Evolutionary conservation across 2,888 invertebrate species (phyloP), one percentile per base, ranked within the genome.

Genomic region (Nomada ferruginata): DNA sequence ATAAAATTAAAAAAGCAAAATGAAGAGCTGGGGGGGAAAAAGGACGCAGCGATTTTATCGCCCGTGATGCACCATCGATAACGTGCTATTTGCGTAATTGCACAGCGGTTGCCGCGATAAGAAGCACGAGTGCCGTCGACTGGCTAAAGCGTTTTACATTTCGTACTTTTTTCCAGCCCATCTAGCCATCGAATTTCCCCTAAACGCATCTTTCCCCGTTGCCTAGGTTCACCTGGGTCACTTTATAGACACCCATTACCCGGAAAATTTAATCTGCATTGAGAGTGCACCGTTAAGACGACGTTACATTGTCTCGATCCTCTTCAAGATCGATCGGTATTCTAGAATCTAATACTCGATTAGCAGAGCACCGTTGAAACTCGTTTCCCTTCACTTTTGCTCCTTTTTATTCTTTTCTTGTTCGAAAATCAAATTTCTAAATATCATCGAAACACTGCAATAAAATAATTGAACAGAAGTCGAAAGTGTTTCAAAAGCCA

Each of bases 81-180:
- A 84, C 78, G 80, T 63, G 88, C 86, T 50, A 87, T 87, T 87
- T 79, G 80, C 88, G 80, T 86, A 87, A 87, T 87, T 84, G 88
- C 86, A 69, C 70, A 53, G 75, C 26, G 50, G 76, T 50, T 68
- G 70, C 63, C 68, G 73, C 82, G 86, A 87, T 85, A 87, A 87
- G 87, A 83, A 86, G 71, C 66, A 60, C 68, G 50, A n/a, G 65
- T 53, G 44, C 42, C 69, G 66, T 57, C 66, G 77, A 72, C 70
- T 76, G 64, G 71, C 44, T 73, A 86, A 79, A 74, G 61, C 79
- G 76, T 73, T 78, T 75, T 63, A 57, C 80, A 73, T 82, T 76
- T 75, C 65, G 50, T 80, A 66, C 76, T 78, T 84, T 83, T 36
- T 86, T 65, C 73, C 83, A 55, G 60, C 63, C 76, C 80, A 83